Base-by-base conservation (phyloP, 2,888 invertebrate genomes). In the Caenorhabditis sp. region DNA sequence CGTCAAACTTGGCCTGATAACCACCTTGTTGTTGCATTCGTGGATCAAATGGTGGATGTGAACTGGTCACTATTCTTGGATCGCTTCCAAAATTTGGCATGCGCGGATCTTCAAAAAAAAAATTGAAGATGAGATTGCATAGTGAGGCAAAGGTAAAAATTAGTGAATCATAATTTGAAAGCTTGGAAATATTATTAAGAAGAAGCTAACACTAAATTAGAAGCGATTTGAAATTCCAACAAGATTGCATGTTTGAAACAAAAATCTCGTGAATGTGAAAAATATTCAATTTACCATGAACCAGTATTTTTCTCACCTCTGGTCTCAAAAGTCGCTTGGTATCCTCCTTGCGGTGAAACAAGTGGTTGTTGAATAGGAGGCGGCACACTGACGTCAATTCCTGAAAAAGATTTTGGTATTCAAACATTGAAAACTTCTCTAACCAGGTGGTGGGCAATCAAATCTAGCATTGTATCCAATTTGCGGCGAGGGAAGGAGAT, bases 311-410 rank as follows among this genome's bases (percentile, higher is more conserved):
- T n/a, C n/a, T n/a, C n/a, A 50, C 50, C 14, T 60, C 62, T 27
- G 43, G 26, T 38, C 38, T 61, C 57, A 56, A 38, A 31, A 31
- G 4, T 12, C 4, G 26, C 54, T 17, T 50, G 5, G 14, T 50
- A 50, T 5, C 50, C 50, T 5, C 8, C 17, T 10, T 4, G 10
- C 31, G 31, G 31, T 31, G 31, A 31, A 31, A 31, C 10, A 10
- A 31, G 25, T 31, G 58, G 59, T 38, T 52, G 65, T 38, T 57
- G 36, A 4, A 38, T 20, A 20, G 26, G 58, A 0, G 38, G 43
- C 14, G 43, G 43, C 5, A 43, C 3, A 17, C 14, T 43, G 10
- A 43, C 17, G 14, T 43, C 43, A 43, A 43, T 43, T 43, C 7
- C 43, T 10, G 31, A 10, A 31, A 31, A 31, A 31, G 10, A 31